Base-by-base conservation (phyloP, 1,140 invertebrate genomes). In the Drosophila kikkawai region DNA sequence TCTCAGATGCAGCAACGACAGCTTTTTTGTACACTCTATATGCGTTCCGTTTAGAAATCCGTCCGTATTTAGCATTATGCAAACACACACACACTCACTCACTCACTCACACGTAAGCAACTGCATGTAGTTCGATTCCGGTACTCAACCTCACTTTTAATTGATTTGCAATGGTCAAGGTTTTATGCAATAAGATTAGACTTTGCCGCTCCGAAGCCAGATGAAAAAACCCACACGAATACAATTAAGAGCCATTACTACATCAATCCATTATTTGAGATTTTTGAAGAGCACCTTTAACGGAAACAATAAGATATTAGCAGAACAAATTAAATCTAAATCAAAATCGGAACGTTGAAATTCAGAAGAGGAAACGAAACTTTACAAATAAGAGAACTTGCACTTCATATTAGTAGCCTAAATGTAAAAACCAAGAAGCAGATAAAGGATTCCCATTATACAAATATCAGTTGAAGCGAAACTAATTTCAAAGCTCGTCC, bases 231-330 rank as follows among this genome's bases (percentile, higher is more conserved):
- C 44, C 26, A 70, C 59, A 78, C 42, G 59, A 48, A 80, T 47
- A 60, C 29, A 68, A 58, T 42, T 50, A 80, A 45, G 53, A 48
- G 55, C 51, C 70, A 60, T 59, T 50, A 51, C 61, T 47, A 42
- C 61, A 47, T 61, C 67, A 84, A 69, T 51, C 8, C 77, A 71
- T 86, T 61, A 75, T 79, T 86, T 86, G 51, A 79, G 41, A 82
- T 75, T 77, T 76, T 81, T 75, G 70, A 90, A 90, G 85, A 88
- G 85, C 85, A 88, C 85, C 85, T 88, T 90, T 69, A 81, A 90
- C 56, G 85, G 85, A 88, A 88, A 85, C 85, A 88, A 88, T 88
- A 88, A 76, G 45, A 80, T 64, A 79, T 76, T 79, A 90, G 85
- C 85, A 79, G 81, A 74, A 76, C 51, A 51, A 76, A 76, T 29